Base-by-base conservation (phyloP, 1,140 invertebrate genomes). In the Camponotus pennsylvanicus region DNA sequence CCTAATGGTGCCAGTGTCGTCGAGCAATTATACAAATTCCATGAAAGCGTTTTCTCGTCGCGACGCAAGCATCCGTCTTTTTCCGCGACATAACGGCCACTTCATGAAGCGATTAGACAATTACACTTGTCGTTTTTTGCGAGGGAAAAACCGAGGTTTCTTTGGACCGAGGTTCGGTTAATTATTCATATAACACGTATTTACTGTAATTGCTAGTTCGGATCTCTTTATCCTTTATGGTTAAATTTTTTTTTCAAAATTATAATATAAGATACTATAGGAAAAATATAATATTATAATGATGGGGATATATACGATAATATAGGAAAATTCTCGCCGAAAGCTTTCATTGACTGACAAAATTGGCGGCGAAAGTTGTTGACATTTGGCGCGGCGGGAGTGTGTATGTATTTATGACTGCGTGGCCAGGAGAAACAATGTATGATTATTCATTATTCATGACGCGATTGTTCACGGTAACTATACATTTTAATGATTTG, bases 281-380 rank as follows among this genome's bases (percentile, higher is more conserved):
- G 13, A 52, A 42, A 21, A 59, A 27, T 18, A 27, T 61, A 40
- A 42, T 13, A 11, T 73, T 37, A 15, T 32, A 11, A 75, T 57
- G 3, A 61, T 27, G 27, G 4, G 27, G 27, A 27, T 27, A 27
- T 27, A 52, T 18, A 21, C 18, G 15, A 15, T 13, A 11, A 66
- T 18, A 9, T 2, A 34, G 7, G 49, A 1, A 37, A 61, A 32
- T 37, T 13, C 42, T 82, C 6, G n/a, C 9, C 45, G 32, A 79
- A 69, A 52, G n/a, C 9, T 67, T 75, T 59, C 55, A 40, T 57
- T 13, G 52, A 59, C 18, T 40, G 15, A 78, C 63, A 57, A 90
- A 87, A 87, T 87, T 83, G 86, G 34, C 87, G 73, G 89, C 77
- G 89, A 90, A 88, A 86, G 89, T 88, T 90, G 73, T 90, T 79